Percentiles rank a stretch among this genome's conserved stretches.
Evolutionary conservation across 2,888 invertebrate species (phyloP).

Genomic region (Omphaloscelis lunosa): DNA sequence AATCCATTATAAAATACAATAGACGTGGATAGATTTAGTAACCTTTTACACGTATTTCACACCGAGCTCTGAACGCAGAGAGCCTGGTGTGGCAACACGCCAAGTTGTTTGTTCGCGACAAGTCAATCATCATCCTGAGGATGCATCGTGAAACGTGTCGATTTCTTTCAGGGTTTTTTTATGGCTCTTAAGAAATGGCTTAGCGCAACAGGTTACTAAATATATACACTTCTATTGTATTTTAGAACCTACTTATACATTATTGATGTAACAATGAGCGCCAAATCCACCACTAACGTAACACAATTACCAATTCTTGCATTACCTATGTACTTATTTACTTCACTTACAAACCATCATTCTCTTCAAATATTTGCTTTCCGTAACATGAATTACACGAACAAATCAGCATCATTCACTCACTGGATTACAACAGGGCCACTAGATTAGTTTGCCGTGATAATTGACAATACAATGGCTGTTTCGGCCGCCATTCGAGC

Average conservation of each 20-base stretch:
- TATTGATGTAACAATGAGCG: not conserved
- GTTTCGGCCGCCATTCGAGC: slow-evolving; percentile 51
- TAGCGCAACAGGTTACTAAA: no score
- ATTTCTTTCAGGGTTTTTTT: no score
- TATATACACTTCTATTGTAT: no score
- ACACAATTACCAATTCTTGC: not conserved
- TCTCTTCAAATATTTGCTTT: slow-evolving; percentile 26
- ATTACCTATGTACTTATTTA: not conserved
- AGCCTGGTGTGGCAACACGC: no score
- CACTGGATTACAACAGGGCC: slow-evolving; percentile 36
- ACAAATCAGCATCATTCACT: slow-evolving; percentile 52
- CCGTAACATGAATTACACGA: slow-evolving; percentile 10
- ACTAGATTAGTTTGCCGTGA: slow-evolving; percentile 72
- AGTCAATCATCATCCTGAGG: no score
- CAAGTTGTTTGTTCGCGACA: no score
- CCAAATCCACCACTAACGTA: not conserved
- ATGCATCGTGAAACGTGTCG: no score
- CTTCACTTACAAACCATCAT: slow-evolving; percentile 13
- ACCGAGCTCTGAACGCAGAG: no score
- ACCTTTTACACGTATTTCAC: no score
- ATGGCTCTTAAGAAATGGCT: no score
- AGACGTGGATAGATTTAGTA: no score
- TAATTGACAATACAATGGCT: slow-evolving; percentile 69
- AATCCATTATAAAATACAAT: no score
- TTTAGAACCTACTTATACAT: not conserved